Conservation (phyloP, 2,888 invertebrate species). For the Chalcis sispes region DNA sequence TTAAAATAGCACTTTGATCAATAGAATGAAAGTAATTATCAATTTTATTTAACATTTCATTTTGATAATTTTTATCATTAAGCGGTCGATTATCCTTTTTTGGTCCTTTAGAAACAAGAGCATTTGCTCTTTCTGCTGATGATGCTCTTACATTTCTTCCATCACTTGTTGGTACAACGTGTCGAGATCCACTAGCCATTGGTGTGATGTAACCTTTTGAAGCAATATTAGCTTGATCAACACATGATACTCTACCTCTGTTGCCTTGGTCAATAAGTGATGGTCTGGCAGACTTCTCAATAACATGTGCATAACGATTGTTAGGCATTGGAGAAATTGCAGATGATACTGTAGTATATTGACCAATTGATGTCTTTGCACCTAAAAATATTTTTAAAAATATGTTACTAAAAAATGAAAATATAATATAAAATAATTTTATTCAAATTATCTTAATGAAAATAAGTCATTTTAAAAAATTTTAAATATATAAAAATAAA, state of each 20-base stretch:
- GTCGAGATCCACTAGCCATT: conserved; percentile 45
- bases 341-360: conserved; percentile 46
- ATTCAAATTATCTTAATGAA: neutral
- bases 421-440: conserved; percentile 11
- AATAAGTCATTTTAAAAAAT: neutral
- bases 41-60: conserved; percentile 67
- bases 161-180: conserved; percentile 38
- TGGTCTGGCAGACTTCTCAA: conserved; percentile 48
- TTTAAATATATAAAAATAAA: neutral
- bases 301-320: conserved; percentile 48
- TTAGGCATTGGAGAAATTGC: conserved; percentile 54
- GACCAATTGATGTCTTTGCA: conserved; percentile 55
- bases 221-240: conserved; percentile 42
- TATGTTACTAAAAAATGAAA: conserved; percentile 11
- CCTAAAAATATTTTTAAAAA: conserved; percentile 32
- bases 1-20: conserved; percentile 63
- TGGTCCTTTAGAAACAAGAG: conserved; percentile 61
- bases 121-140: conserved; percentile 68
- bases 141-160: conserved; percentile 63
- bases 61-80: conserved; percentile 69
- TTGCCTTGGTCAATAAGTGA: conserved; percentile 44
- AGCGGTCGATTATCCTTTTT: conserved; percentile 70
- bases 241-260: conserved; percentile 40
- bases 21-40: conserved; percentile 67
- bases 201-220: conserved; percentile 55